phyloP scores from a whole-genome alignment of 2,797 vertebrate species.

The Anolis apletophallus region DNA sequence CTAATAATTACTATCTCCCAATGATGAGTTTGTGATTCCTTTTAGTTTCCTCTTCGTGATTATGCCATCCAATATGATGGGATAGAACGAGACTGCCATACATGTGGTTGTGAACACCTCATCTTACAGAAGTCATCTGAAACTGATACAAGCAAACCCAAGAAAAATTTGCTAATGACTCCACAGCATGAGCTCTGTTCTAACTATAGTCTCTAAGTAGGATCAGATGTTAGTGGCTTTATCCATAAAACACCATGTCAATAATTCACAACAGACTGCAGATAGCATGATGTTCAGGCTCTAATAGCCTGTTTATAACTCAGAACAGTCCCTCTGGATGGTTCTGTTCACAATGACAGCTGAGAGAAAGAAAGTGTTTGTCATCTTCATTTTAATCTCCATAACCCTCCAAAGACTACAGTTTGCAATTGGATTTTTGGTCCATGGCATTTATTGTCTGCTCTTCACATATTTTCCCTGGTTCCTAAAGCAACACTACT shows the following conservation, averaged over 20 bases:
- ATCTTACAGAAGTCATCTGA: conserved; percentile 32
- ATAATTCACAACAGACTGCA: conserved; percentile 23
- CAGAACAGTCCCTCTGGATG: neutral
- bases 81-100: neutral
- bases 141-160: neutral
- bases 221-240: conserved; percentile 28
- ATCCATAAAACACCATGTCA: conserved; percentile 13
- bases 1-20: neutral
- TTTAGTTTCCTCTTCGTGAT: neutral
- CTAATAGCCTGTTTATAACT: neutral
- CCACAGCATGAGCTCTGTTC: conserved; percentile 4
- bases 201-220: conserved; percentile 20
- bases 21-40: neutral
- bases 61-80: neutral
- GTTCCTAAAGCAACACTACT: neutral
- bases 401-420: neutral
- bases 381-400: neutral
- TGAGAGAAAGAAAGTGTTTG: neutral
- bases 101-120: neutral
- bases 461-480: neutral
- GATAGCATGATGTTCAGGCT: conserved; percentile 14
- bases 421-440: neutral
- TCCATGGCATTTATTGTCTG: neutral
- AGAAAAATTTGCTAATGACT: conserved; percentile 11
- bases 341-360: neutral